Conservation (phyloP, 1,140 invertebrate species). For the Leptinotarsa texana region DNA sequence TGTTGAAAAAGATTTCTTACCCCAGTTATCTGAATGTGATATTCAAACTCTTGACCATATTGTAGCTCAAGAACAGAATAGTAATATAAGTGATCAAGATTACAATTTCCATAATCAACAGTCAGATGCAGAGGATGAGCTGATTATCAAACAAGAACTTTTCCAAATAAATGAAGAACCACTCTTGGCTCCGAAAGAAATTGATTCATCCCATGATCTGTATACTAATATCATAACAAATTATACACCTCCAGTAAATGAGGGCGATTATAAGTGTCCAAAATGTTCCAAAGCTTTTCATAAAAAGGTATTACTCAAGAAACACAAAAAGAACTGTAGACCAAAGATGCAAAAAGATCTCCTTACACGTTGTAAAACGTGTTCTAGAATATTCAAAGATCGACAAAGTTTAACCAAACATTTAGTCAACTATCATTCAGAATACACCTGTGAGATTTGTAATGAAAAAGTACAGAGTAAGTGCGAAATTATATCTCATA, state of each 20-base stretch:
- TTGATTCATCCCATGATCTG: conserved; percentile 47
- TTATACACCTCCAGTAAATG: conserved; percentile 54
- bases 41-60: neutral
- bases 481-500: conserved; percentile 65
- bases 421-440: conserved; percentile 62
- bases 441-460: conserved; percentile 62
- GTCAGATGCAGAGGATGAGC: conserved; percentile 7
- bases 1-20: conserved; percentile 43
- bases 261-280: conserved; percentile 59
- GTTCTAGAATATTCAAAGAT: conserved; percentile 64
- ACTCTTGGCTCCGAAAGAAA: conserved; percentile 44
- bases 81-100: conserved; percentile 1
- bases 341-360: conserved; percentile 59
- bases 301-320: conserved; percentile 59
- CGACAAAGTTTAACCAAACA: conserved; percentile 62
- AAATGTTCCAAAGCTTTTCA: conserved; percentile 63
- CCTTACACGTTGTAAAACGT: conserved; percentile 61
- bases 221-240: conserved; percentile 55
- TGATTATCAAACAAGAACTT: conserved; percentile 15
- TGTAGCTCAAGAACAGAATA: neutral
- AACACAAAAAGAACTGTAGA: conserved; percentile 63
- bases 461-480: conserved; percentile 60
- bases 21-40: conserved; percentile 33
- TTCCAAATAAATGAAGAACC: conserved; percentile 8
- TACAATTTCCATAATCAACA: conserved; percentile 11